phyloP scores from a whole-genome alignment of 2,888 invertebrate species.

The Melieria picta region DNA sequence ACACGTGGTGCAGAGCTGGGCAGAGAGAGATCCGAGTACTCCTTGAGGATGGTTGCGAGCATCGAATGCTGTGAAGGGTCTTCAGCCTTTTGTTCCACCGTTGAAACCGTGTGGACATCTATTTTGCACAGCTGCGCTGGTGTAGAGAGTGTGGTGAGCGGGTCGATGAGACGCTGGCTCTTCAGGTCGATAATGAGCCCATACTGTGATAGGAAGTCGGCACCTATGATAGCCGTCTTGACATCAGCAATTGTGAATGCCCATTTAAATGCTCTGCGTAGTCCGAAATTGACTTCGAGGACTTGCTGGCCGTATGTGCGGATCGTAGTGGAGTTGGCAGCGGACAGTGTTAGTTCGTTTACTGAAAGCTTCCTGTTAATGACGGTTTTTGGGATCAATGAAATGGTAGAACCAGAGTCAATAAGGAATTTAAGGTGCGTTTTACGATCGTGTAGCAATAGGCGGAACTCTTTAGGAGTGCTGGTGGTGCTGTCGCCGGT shows the following conservation, averaged over 20 bases:
- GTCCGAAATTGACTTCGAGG: constrained; percentile 39
- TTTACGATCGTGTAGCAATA: constrained; percentile 26
- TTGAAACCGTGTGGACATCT: too few species aligned
- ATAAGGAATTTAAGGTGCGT: constrained; percentile 35
- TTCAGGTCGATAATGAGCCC: constrained; percentile 37
- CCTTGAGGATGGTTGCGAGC: too few species aligned
- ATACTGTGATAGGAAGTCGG: constrained; percentile 38
- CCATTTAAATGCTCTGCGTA: constrained; percentile 41
- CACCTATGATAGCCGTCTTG: constrained; percentile 40
- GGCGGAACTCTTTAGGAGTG: constrained; percentile 5
- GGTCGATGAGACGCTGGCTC: constrained; percentile 28
- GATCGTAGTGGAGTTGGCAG: constrained; percentile 42
- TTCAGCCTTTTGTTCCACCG: too few species aligned
- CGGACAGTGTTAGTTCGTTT: constrained; percentile 28
- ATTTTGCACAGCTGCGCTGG: too few species aligned
- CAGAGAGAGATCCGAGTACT: too few species aligned
- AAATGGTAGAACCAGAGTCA: constrained; percentile 43
- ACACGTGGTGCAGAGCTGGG: too few species aligned
- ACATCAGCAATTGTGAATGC: constrained; percentile 43
- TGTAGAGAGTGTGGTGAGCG: constrained; percentile 8
- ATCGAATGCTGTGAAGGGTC: too few species aligned
- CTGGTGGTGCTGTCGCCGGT: constrained; percentile 32
- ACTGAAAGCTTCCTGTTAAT: constrained; percentile 25
- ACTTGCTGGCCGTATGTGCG: constrained; percentile 34
- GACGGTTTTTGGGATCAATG: constrained; percentile 36